Evolutionary conservation across 2,797 vertebrate genomes (phyloP), one percentile per base, ranked within the genome.

Genomic region (Malurus leucopterus): DNA sequence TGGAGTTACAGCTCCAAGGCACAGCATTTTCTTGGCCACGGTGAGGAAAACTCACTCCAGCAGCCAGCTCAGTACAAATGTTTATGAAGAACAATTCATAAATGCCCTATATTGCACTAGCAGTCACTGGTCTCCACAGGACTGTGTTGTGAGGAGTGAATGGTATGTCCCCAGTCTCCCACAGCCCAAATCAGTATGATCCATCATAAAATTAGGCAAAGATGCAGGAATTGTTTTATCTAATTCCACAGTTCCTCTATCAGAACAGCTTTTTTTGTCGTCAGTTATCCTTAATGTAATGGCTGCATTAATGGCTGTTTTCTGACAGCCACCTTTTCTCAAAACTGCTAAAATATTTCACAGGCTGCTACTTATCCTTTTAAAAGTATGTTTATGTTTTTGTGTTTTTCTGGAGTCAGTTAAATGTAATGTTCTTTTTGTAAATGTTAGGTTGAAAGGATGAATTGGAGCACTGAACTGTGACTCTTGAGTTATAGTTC

Each of bases 101-200:
- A 24, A 30, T 22, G 4, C 7, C 50, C 16, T 21, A 0, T 0
- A 0, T 50, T 79, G 77, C 58, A 11, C 38, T 49, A 10, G 23
- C 27, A 62, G 30, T 27, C 14, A 2, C 2, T 78, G 27, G 24
- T 76, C 22, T 64, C 53, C 41, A 19, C 21, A 11, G 46, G 22
- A 8, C 18, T 72, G 8, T 51, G 59, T 11, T 59, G 61, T 26
- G 58, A 32, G 41, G 26, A 14, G 19, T 8, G 17, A 51, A 6
- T 40, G 26, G 8, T 40, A 4, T 46, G 57, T 69, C 30, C 75
- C 14, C 17, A 19, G 30, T 55, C 54, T 22, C 9, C 10, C 30
- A 4, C 6, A 29, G 27, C 36, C 22, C 7, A 7, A 41, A 43
- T 5, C 67, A 54, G 8, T 63, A 27, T 65, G 27, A 71, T 43